phyloP scores from a whole-genome alignment of 1,140 invertebrate genomes.

The Hypsibius dujardini region DNA sequence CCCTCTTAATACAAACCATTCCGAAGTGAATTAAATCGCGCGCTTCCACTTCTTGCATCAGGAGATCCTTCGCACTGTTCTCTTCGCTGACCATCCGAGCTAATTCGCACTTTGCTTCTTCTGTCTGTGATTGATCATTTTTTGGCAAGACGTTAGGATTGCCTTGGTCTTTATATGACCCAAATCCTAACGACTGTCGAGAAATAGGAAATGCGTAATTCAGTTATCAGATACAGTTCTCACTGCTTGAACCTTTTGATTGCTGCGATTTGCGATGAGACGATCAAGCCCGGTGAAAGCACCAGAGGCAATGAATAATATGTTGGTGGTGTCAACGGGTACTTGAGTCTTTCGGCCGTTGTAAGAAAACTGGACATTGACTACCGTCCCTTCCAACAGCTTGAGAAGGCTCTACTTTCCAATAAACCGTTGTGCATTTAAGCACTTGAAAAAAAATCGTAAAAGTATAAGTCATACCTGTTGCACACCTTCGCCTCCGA shows the following conservation, averaged over 20 bases:
- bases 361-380: slow-evolving; percentile 19
- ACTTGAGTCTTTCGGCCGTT: slow-evolving; percentile 20
- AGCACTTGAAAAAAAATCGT: neutral
- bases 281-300: slow-evolving; percentile 26
- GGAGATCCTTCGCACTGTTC: slow-evolving; percentile 14
- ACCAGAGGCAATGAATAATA: slow-evolving; percentile 26
- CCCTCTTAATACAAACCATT: neutral
- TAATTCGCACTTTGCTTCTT: slow-evolving; percentile 37
- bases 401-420: slow-evolving; percentile 15
- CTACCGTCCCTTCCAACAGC: slow-evolving; percentile 21
- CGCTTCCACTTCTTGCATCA: slow-evolving; percentile 21
- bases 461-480: slow-evolving; percentile 17
- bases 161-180: neutral
- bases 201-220: neutral
- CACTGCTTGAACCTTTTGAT: slow-evolving; percentile 16
- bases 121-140: neutral
- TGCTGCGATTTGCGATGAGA: slow-evolving; percentile 21
- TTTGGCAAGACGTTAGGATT: neutral
- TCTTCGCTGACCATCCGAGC: slow-evolving; percentile 27
- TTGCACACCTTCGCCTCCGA: slow-evolving; percentile 22
- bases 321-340: slow-evolving; percentile 27
- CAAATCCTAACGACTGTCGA: neutral
- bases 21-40: slow-evolving; percentile 27
- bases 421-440: neutral
- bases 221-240: neutral